Percentiles rank a stretch among this genome's conserved stretches.
These are phyloP conservation scores for Rhorus exstirpatorius DNA, from an alignment of 2,888 invertebrate genomes.

Conservation along the genomic window DNA sequence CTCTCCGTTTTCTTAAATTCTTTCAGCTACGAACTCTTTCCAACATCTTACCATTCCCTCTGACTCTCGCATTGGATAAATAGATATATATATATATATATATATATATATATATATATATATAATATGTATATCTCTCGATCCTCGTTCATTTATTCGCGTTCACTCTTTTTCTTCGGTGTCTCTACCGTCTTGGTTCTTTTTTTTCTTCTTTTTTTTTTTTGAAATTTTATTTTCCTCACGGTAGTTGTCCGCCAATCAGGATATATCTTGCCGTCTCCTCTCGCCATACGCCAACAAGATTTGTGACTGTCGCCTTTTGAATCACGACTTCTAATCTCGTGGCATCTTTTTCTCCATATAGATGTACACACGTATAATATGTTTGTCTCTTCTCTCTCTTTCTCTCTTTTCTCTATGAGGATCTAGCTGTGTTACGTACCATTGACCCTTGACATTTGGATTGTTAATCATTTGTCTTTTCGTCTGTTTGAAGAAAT, in stretches of 20 bases:
- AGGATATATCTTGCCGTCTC: constrained; percentile 44
- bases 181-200: background rate
- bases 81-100: background rate
- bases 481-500: constrained; percentile 54
- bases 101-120: no score
- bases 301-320: constrained; percentile 69
- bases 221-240: constrained; percentile 53
- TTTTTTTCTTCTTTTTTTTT: constrained; percentile 37
- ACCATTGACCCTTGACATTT: constrained; percentile 67
- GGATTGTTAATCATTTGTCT: constrained; percentile 62
- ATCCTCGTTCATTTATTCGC: constrained; percentile 54
- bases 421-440: constrained; percentile 39
- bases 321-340: constrained; percentile 70
- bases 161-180: constrained; percentile 31
- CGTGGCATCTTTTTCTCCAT: constrained; percentile 59
- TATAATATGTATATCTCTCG: constrained; percentile 2
- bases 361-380: background rate
- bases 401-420: background rate
- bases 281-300: constrained; percentile 61
- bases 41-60: constrained; percentile 33
- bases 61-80: background rate
- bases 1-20: constrained; percentile 63
- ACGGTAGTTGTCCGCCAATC: constrained; percentile 63
- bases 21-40: constrained; percentile 25
- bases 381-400: background rate